Conservation (phyloP, 2,113 vertebrate species). For the Lophochroa leadbeateri region DNA sequence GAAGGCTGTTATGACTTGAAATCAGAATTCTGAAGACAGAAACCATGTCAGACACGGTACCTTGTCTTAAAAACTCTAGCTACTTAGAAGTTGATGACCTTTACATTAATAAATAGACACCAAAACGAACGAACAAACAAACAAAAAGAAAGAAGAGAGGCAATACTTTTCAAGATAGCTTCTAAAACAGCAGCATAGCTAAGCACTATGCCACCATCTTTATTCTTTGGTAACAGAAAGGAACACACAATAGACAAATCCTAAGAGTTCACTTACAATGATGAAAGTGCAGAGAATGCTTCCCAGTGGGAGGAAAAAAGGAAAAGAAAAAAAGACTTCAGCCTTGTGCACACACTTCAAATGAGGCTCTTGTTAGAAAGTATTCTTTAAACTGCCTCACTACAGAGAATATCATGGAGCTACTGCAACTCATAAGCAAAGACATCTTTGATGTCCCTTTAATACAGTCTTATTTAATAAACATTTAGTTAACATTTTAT, state of each 20-base stretch:
- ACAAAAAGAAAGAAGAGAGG: background rate
- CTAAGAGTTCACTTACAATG: background rate
- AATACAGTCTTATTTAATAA: background rate
- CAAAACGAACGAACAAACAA: background rate
- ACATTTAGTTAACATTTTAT: background rate
- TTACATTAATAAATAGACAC: background rate
- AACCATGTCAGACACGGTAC: background rate
- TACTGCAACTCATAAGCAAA: background rate
- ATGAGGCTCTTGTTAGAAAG: background rate
- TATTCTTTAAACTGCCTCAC: background rate
- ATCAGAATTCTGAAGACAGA: background rate
- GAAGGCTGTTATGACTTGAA: background rate
- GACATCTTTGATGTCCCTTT: background rate
- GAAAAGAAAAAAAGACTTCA: background rate
- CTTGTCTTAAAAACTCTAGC: background rate
- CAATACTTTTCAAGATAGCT: background rate
- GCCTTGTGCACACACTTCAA: background rate
- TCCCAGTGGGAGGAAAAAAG: background rate
- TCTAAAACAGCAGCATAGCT: background rate
- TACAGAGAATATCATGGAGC: background rate
- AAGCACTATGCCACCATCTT: background rate
- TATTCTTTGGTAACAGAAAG: background rate
- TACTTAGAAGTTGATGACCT: background rate
- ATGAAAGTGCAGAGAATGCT: background rate
- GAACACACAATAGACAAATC: background rate